Evolutionary conservation across 1,140 invertebrate genomes (phyloP).

Genomic region (Drosophila cardini): DNA sequence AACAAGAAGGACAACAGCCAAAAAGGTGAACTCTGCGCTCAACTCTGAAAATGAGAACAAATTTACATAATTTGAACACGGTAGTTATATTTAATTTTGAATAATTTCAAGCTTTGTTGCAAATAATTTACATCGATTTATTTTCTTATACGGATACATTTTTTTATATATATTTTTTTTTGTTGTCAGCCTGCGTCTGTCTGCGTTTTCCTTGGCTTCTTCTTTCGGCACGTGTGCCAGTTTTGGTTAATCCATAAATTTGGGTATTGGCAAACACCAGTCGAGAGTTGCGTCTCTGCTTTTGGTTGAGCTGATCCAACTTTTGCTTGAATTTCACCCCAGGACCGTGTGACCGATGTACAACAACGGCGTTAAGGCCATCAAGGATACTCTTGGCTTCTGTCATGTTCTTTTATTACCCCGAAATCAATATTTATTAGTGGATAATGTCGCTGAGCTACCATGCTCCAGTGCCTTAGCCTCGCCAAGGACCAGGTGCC

Average conservation of each 20-base stretch:
- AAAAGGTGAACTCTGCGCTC: constrained; percentile 41
- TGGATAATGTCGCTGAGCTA: constrained; percentile 48
- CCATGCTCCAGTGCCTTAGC: background rate
- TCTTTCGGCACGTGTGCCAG: background rate
- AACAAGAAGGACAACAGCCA: constrained; percentile 36
- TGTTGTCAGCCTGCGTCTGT: background rate
- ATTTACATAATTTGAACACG: constrained; percentile 60
- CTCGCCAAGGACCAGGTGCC: constrained; percentile 20
- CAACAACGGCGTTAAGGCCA: constrained; percentile 47
- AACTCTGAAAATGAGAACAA: constrained; percentile 36
- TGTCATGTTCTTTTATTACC: constrained; percentile 65
- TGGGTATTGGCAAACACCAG: constrained; percentile 13
- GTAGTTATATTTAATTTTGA: constrained; percentile 66
- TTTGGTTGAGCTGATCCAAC: background rate
- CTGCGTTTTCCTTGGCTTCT: too few relatives aligned
- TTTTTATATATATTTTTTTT: constrained; percentile 3
- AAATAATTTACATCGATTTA: constrained; percentile 66
- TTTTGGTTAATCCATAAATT: constrained; percentile 58
- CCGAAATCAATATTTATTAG: constrained; percentile 73
- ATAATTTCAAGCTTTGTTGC: constrained; percentile 65
- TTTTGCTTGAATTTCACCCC: constrained; percentile 2
- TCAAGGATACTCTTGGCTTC: constrained; percentile 57
- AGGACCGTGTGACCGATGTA: constrained; percentile 35
- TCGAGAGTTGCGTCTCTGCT: background rate
- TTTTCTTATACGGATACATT: constrained; percentile 50